A percentile compares a stretch with the other conserved stretches of the same genome.
Evolutionary conservation across 1,140 invertebrate species (phyloP).

Genomic region (Drosophila leontia): DNA sequence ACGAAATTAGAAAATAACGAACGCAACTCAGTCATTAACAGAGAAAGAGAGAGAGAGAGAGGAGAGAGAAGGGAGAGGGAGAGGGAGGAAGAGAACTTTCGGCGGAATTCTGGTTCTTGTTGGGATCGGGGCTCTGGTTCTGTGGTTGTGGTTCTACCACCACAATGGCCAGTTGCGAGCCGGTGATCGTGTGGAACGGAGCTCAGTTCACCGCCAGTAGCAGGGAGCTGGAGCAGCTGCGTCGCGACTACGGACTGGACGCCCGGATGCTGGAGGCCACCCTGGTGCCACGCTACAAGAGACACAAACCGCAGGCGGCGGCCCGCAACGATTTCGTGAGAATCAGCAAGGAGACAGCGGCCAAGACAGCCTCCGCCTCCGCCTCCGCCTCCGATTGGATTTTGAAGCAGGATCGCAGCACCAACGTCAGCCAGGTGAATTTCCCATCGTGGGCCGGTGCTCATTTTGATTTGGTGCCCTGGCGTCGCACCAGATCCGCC

Average conservation of each 20-base stretch:
- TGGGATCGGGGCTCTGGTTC: neutral
- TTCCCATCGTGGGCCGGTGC: conserved; percentile 76
- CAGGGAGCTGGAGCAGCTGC: conserved; percentile 73
- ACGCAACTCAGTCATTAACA: conserved; percentile 11
- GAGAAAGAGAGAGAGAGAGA: conserved; percentile 1
- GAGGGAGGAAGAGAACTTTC: conserved; percentile 16
- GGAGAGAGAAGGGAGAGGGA: neutral
- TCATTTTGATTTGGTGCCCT: conserved; percentile 80
- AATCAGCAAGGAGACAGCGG: conserved; percentile 3
- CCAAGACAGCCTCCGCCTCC: neutral
- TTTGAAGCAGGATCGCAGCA: conserved; percentile 62
- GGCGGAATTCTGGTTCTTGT: conserved; percentile 11
- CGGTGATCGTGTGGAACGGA: conserved; percentile 80
- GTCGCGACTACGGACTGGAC: conserved; percentile 74
- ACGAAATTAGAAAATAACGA: conserved; percentile 48
- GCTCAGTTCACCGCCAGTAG: conserved; percentile 74
- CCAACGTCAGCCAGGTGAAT: conserved; percentile 65
- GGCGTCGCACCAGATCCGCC: conserved; percentile 72
- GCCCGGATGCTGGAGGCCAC: conserved; percentile 75
- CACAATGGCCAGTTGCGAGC: conserved; percentile 43
- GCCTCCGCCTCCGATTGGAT: conserved; percentile 67
- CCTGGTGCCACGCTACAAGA: conserved; percentile 75
- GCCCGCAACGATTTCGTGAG: conserved; percentile 62
- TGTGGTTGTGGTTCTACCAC: neutral
- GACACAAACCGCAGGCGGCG: conserved; percentile 70